Base-by-base conservation (phyloP, 2,888 invertebrate genomes). In the Trichopoda pennipes region DNA sequence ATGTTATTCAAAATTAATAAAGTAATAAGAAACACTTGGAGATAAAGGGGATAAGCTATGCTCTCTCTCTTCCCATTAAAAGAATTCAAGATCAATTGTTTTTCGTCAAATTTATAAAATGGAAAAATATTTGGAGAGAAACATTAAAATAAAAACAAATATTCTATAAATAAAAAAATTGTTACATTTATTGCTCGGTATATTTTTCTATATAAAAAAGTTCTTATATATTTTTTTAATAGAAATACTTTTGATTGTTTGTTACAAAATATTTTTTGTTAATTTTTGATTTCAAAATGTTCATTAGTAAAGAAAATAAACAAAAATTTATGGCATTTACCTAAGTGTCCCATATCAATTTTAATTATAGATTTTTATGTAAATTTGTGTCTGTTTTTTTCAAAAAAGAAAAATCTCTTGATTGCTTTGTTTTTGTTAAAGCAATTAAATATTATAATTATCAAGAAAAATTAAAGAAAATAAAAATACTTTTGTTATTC, bases 391-490 rank as follows among this genome's bases (percentile, higher is more conserved):
- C 17, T 51, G 19, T n/a, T 44, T 28, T 4, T 19, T 3, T n/a
- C n/a, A n/a, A n/a, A 9, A 38, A 16, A 10, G 6, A 38, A 61
- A 51, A 19, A 14, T 28, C 51, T 42, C 53, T 73, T 55, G 44
- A 53, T 53, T n/a, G 53, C 42, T 42, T n/a, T 28, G 3, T 23
- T 28, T 28, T 32, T 3, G 21, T 47, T 28, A 19, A 72, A 14
- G 28, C 38, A 51, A 72, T 51, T 42, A 60, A 16, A 49, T 51
- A 32, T 42, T 47, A 51, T 53, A 53, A 38, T 61, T 38, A 23
- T 60, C 60, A 49, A 17, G n/a, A 58, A 47, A 49, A 47, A 49
- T 60, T 38, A 51, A 19, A 55, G 6, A 42, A n/a, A n/a, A 32
- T 21, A 19, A 44, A 55, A 7, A 42, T 28, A 53, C 49, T 19